A percentile compares a stretch with the other conserved stretches of the same genome.
phyloP scores from a whole-genome alignment of 2,797 vertebrate species.

The Orientallactaga sibirica region DNA sequence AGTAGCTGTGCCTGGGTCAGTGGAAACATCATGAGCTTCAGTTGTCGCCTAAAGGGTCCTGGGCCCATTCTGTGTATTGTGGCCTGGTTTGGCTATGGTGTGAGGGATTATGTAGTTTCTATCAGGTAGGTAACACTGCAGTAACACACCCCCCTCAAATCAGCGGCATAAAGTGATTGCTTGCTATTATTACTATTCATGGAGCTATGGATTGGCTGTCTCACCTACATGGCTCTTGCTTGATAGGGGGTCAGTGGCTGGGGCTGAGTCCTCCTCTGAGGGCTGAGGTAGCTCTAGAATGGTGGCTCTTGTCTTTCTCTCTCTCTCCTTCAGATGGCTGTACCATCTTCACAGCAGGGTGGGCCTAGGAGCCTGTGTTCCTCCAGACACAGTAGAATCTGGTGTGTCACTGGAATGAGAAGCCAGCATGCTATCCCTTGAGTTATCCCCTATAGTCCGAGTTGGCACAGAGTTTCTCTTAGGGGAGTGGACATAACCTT shows the following conservation, averaged over 20 bases:
- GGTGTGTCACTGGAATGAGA: not conserved
- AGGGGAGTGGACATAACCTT: not conserved
- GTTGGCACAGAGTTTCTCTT: not conserved
- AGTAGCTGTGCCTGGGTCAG: not conserved
- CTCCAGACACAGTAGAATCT: not conserved
- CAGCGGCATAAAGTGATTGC: not conserved
- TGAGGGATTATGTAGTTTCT: not conserved
- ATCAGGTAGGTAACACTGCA: not conserved
- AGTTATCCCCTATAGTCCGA: not conserved
- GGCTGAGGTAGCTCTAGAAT: not conserved
- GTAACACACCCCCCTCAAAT: not conserved
- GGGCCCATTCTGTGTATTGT: not conserved
- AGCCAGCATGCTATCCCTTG: fast-evolving
- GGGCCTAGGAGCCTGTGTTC: not conserved
- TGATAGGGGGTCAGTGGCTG: not conserved
- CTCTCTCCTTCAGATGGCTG: fast-evolving
- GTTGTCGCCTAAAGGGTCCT: not conserved
- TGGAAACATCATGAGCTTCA: fast-evolving
- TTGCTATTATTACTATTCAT: not conserved
- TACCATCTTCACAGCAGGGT: fast-evolving
- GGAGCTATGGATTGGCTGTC: fast-evolving
- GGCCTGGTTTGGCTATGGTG: not conserved
- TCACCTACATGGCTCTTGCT: not conserved
- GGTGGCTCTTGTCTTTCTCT: not conserved
- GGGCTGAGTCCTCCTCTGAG: not conserved